Evolutionary conservation across 2,113 vertebrate genomes (phyloP).

Genomic region (Hypanus sabinus): DNA sequence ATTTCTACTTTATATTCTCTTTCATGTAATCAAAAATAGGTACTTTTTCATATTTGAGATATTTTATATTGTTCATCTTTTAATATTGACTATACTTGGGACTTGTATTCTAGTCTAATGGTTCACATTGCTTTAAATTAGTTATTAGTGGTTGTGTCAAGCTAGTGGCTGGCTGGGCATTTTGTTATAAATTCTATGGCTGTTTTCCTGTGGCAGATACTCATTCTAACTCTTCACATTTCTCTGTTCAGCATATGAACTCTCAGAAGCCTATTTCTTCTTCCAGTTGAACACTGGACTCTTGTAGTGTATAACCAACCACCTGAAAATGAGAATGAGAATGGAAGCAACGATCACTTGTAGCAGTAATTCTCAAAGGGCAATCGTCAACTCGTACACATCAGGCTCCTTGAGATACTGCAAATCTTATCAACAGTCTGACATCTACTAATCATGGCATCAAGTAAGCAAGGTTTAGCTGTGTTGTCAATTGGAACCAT

Average conservation of each 20-base stretch:
- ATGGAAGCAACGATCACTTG: not conserved
- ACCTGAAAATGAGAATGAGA: not conserved
- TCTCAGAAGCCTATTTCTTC: not conserved
- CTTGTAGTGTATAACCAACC: not conserved
- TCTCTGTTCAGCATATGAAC: not conserved
- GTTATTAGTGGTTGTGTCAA: not conserved
- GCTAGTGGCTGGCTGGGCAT: not conserved
- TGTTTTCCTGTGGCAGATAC: not conserved
- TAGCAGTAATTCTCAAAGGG: not conserved
- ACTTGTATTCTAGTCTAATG: not conserved
- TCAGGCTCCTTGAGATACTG: not conserved
- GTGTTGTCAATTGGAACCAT: not conserved
- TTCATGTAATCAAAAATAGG: not conserved
- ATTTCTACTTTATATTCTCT: not conserved
- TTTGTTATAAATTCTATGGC: not conserved
- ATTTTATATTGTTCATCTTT: not conserved
- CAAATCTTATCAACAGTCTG: not conserved
- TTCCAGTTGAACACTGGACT: not conserved
- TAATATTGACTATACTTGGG: not conserved
- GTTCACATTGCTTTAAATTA: not conserved
- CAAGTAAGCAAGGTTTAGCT: not conserved
- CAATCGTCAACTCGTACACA: not conserved
- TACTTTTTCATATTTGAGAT: not conserved
- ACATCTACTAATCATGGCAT: not conserved
- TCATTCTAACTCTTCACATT: not conserved